Conservation (phyloP, 1,140 invertebrate species). For the Bursaphelenchus mucronatus region DNA sequence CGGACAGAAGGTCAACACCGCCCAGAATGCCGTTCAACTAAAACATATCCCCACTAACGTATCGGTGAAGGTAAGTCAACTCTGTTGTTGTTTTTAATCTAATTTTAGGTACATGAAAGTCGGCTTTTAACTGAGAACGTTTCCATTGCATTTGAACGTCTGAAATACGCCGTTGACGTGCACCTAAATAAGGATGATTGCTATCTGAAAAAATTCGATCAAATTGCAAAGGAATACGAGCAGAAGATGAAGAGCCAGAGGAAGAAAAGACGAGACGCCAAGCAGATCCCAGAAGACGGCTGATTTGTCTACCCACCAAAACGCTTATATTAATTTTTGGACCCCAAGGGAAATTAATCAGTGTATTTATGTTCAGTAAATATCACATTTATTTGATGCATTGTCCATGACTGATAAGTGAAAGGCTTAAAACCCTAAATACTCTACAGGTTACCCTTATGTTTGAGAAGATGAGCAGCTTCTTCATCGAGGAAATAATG, state of each 20-base stretch:
- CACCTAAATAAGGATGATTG: conserved; percentile 56
- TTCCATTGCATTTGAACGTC: conserved; percentile 48
- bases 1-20: conserved; percentile 52
- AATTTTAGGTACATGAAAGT: conserved; percentile 48
- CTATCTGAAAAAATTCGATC: conserved; percentile 52
- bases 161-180: conserved; percentile 50
- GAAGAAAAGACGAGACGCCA: conserved; percentile 40
- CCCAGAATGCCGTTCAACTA: conserved; percentile 53
- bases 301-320: background rate
- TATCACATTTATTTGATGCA: background rate
- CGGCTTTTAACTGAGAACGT: conserved; percentile 47
- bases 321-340: background rate
- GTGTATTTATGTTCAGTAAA: background rate
- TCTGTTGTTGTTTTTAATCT: conserved; percentile 8
- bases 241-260: conserved; percentile 20
- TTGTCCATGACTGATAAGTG: background rate
- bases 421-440: background rate
- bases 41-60: conserved; percentile 48
- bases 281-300: conserved; percentile 3
- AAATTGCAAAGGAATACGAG: conserved; percentile 39
- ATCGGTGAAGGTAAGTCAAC: conserved; percentile 40
- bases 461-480: conserved; percentile 23
- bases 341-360: no score
- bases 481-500: conserved; percentile 32
- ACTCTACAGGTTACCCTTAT: background rate